Evolutionary conservation across 2,113 vertebrate species (phyloP), one percentile per base, ranked within the genome.

Genomic region (Crypturellus undulatus): DNA sequence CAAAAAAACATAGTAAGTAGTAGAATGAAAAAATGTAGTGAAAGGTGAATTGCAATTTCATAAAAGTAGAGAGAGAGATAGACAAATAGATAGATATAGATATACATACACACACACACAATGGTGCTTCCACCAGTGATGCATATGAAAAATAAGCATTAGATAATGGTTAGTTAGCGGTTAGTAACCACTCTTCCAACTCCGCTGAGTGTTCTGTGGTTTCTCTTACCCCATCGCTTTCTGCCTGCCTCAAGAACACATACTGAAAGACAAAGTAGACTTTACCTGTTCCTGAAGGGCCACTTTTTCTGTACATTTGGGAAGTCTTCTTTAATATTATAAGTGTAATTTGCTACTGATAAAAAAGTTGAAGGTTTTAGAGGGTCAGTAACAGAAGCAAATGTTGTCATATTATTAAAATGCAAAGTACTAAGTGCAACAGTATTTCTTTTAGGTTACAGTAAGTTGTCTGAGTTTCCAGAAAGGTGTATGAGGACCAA

Each of bases 391-490:
- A 58, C 30, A 60, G 16, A 68, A 84, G 11, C 40, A 64, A 62
- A 24, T 72, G 24, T 54, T 86, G 52, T 25, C 18, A 58, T n/a
- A 28, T 52, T 67, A 58, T 52, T 49, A 38, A 72, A 68, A 12
- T 75, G 2, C 43, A 16, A 42, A 0, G 0, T 60, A 17, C 43
- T 43, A 42, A 0, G 0, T 60, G 19, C 8, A 82, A 19, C 36
- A 47, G 12, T 6, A 1, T 28, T 17, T 76, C 67, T 56, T 65
- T 38, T 79, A 59, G 42, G 20, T 38, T 51, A 18, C 12, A 10
- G 59, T 28, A 84, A 90, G 42, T 54, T 19, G 25, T 32, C 32
- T 32, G 54, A 38, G 1, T 49, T 75, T 68, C 25, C 59, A 77
- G 24, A 45, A 89, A 65, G 79, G 52, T 9, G 38, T 52, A 52